Base-by-base conservation (phyloP, 2,888 invertebrate genomes). In the Microplitis manilae region DNA sequence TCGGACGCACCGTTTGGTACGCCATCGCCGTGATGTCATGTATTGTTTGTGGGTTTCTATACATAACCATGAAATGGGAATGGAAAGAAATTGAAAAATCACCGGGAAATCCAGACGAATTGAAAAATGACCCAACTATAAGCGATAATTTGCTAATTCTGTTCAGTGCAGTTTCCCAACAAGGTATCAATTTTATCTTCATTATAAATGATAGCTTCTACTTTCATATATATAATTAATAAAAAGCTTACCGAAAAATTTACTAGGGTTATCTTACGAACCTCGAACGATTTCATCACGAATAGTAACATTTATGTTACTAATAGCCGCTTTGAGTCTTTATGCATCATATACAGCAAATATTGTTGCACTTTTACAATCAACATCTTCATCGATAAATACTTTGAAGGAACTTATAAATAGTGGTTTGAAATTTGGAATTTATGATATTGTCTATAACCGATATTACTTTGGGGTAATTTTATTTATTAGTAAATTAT, bases 331-430 rank as follows among this genome's bases (percentile, higher is more conserved):
- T 4, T 93, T 95, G 90, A 95, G 94, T 83, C 90, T 95, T 0
- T 95, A 94, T 85, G 94, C 94, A 0, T 94, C 95, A 0, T 95
- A 95, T 84, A 93, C 95, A 0, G 95, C 95, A 0, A 95, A 94
- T 83, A 95, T 95, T 68, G 95, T 95, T 0, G 94, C 94, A 1
- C 88, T 95, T 1, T 90, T 95, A 0, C 95, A 95, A 85, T 94
- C 95, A 0, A 94, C 95, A 39, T 94, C 95, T 0, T 92, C 92
- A 1, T 93, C 93, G 81, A 94, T 95, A 76, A 92, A 91, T 82
- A 93, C 93, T 0, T 85, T 94, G 8, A 90, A 92, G 1, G 94
- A 95, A 85, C 90, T 95, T 38, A 87, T 94, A 2, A 91, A 93
- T 79, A 94, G 95, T 0, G 91, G 94, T 13, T 87, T 95, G 13